Percentiles rank a stretch among this genome's conserved stretches.
These are phyloP conservation scores for Galemys pyrenaicus DNA, from an alignment of 2,113 vertebrate genomes.

Conservation along the genomic window DNA sequence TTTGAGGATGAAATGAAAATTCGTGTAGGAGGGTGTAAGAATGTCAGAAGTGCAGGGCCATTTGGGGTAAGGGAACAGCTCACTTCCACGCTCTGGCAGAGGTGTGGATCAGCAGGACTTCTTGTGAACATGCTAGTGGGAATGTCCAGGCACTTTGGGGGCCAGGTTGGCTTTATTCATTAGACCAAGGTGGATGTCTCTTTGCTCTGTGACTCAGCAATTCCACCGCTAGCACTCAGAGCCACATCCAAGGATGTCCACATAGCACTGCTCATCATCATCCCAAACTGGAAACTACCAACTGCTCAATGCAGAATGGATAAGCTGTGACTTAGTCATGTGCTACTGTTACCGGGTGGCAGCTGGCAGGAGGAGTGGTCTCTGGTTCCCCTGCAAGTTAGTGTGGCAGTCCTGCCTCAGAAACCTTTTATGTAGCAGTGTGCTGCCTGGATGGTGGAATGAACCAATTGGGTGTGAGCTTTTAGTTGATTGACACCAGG, in stretches of 20 bases:
- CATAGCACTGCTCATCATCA: rapidly evolving
- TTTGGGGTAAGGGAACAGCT: neutral
- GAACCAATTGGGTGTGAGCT: too few relatives aligned
- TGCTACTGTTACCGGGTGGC: too few relatives aligned
- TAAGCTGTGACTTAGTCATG: too few relatives aligned
- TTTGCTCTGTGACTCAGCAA: neutral
- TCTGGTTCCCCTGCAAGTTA: too few relatives aligned
- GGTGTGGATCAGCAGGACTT: neutral
- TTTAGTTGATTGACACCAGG: too few relatives aligned
- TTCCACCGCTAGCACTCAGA: neutral
- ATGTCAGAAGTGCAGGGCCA: rapidly evolving
- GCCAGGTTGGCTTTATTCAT: neutral
- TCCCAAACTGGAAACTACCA: neutral
- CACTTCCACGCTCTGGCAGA: neutral
- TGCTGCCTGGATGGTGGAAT: too few relatives aligned
- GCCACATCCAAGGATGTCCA: rapidly evolving
- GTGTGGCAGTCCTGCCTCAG: too few relatives aligned
- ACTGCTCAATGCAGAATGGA: neutral
- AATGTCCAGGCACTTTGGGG: neutral
- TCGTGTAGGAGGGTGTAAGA: too few relatives aligned
- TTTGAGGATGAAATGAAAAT: neutral
- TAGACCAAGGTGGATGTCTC: neutral
- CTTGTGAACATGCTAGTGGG: too few relatives aligned
- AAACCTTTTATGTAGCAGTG: too few relatives aligned
- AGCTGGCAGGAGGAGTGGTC: too few relatives aligned